These are phyloP conservation scores for Thereva unica DNA, from an alignment of 2,888 invertebrate species.

Conservation along the genomic window DNA sequence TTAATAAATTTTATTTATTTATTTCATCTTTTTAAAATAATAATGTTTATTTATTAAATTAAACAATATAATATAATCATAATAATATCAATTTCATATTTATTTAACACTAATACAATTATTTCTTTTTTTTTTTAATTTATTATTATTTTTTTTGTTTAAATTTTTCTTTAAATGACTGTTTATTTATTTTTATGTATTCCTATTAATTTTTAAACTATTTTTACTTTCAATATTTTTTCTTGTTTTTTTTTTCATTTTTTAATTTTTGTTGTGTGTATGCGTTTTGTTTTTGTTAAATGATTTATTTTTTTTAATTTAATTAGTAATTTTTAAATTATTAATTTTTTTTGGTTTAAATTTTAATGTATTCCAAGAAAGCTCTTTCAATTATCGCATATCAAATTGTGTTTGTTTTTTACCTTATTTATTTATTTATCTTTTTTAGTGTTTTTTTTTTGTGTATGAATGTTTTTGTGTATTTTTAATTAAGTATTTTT, in stretches of 20 bases:
- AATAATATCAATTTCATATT: too few species aligned
- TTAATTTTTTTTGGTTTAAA: conserved; percentile 15
- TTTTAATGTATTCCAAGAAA: conserved; percentile 38
- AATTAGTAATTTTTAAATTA: conserved; percentile 8
- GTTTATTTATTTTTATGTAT: too few species aligned
- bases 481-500: too few species aligned
- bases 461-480: too few species aligned
- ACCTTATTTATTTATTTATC: conserved; percentile 1
- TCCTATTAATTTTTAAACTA: too few species aligned
- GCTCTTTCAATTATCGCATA: conserved; percentile 42
- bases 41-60: conserved; percentile 18
- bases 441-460: not conserved
- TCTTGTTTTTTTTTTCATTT: not conserved
- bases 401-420: conserved; percentile 29
- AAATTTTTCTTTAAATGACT: too few species aligned
- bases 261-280: conserved; percentile 11
- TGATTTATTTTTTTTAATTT: not conserved
- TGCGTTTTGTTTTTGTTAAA: conserved; percentile 1
- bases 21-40: conserved; percentile 25
- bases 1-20: conserved; percentile 31
- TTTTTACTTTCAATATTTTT: not conserved
- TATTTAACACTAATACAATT: too few species aligned
- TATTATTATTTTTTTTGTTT: too few species aligned
- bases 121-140: too few species aligned
- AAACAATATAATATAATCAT: not conserved